Evolutionary conservation across 2,797 vertebrate genomes (phyloP), one percentile per base, ranked within the genome.

Genomic region (Gouania willdenowi): DNA sequence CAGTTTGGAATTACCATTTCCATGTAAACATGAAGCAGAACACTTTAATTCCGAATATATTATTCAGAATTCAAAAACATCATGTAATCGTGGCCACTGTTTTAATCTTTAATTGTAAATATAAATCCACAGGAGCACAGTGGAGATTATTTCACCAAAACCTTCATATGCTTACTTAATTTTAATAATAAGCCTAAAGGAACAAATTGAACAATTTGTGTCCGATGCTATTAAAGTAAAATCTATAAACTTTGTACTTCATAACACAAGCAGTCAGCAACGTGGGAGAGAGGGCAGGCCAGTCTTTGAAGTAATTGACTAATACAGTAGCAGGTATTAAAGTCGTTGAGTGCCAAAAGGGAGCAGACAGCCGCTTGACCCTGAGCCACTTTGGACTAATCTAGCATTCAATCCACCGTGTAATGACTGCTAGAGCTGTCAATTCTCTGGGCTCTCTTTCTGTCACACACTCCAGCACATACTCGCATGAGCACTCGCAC

Each of bases 361-460:
- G 92, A 96, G 94, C 92, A 95, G 91, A 92, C 91, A 93, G 92
- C 91, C 89, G 92, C 90, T 93, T 98, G 96, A 98, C 95, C 94
- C 92, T 90, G 87, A 97, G 93, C 92, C 94, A 98, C 94, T 98
- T 97, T 94, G 92, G 91, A 94, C 92, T 97, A 98, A 98, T 98
- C 95, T 97, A 94, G 93, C 92, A 98, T 98, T 97, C 95, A 98
- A 97, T 97, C 92, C 95, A 96, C 93, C 94, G 92, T 97, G 95
- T 98, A 98, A 98, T 98, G 94, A 95, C 94, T 96, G 93, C 92
- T 87, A 86, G 91, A 91, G 91, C 93, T 97, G 95, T 98, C 95
- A 98, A 94, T 98, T 94, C 93, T 93, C 85, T 81, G 37, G 90
- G 90, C 91, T 93, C 91, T 90, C 89, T 84, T 91, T 91, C 89